phyloP scores from a whole-genome alignment of 2,113 vertebrate genomes.

The Hystrix cristata region DNA sequence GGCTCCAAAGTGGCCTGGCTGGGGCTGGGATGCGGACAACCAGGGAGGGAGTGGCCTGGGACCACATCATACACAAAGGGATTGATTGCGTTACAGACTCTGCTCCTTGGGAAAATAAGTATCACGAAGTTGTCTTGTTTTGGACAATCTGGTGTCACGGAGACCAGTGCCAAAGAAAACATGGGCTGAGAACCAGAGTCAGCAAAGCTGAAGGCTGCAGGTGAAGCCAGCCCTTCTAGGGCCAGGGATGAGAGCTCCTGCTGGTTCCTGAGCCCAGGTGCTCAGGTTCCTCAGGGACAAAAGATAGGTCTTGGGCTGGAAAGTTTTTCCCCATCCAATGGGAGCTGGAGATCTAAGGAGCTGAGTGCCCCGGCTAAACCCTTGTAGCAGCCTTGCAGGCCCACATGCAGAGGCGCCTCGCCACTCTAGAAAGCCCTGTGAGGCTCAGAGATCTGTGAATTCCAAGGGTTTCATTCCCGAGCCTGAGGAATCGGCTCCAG shows the following conservation, averaged over 20 bases:
- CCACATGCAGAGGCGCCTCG: background rate
- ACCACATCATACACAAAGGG: constrained; percentile 17
- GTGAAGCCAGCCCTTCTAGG: constrained; percentile 24
- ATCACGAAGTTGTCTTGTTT: constrained; percentile 67
- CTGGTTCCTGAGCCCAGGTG: background rate
- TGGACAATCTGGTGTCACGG: constrained; percentile 69
- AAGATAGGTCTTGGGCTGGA: background rate
- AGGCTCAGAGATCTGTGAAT: background rate
- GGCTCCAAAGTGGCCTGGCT: constrained; percentile 14
- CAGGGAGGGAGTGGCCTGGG: background rate
- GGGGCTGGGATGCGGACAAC: background rate
- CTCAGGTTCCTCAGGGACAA: too few species aligned
- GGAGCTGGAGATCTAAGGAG: background rate
- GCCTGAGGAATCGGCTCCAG: background rate
- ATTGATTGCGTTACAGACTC: constrained; percentile 56
- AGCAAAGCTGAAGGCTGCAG: constrained; percentile 26
- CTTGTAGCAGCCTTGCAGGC: background rate
- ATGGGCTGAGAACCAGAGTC: background rate
- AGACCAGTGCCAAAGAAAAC: constrained; percentile 74
- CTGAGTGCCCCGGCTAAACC: background rate
- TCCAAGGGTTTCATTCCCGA: background rate
- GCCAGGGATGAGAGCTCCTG: background rate
- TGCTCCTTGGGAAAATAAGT: constrained; percentile 73
- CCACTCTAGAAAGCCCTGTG: background rate
- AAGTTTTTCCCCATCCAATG: background rate